Evolutionary conservation across 2,113 vertebrate species (phyloP).

Genomic region (Engystomops pustulosus): DNA sequence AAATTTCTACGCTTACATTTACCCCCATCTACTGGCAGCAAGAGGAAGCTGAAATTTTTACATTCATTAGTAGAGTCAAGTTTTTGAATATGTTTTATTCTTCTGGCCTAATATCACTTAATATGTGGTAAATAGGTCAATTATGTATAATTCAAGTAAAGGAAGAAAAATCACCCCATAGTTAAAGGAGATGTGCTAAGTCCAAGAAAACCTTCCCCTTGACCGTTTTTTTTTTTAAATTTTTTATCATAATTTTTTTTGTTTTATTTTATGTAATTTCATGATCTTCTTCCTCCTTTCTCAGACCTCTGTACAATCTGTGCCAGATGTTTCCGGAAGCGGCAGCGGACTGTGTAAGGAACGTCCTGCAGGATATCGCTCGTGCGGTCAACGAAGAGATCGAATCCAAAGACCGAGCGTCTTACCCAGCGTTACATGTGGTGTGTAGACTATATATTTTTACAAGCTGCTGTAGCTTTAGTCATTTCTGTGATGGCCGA

Average conservation of each 20-base stretch:
- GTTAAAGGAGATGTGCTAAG: no score
- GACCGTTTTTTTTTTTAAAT: no score
- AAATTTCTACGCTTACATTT: no score
- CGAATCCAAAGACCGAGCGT: constrained; percentile 80
- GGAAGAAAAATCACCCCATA: no score
- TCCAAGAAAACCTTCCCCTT: no score
- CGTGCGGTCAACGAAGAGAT: constrained; percentile 80
- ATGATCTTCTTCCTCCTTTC: constrained; percentile 43
- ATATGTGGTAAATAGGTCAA: not conserved
- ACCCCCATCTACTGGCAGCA: not conserved
- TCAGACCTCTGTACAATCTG: constrained; percentile 83
- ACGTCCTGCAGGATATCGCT: constrained; percentile 78
- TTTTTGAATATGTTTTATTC: no score
- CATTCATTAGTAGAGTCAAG: no score
- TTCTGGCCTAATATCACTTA: no score
- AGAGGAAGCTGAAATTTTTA: not conserved
- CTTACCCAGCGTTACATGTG: constrained; percentile 81
- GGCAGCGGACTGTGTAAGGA: constrained; percentile 76
- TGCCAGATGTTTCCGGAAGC: constrained; percentile 91
- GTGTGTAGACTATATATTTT: constrained; percentile 70
- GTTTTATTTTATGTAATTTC: no score
- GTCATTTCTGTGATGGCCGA: no score
- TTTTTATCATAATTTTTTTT: not conserved
- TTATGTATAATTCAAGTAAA: not conserved
- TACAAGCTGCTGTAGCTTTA: no score